These are phyloP conservation scores for Siniperca scherzeri DNA, from an alignment of 2,797 vertebrate genomes.

Conservation along the genomic window DNA sequence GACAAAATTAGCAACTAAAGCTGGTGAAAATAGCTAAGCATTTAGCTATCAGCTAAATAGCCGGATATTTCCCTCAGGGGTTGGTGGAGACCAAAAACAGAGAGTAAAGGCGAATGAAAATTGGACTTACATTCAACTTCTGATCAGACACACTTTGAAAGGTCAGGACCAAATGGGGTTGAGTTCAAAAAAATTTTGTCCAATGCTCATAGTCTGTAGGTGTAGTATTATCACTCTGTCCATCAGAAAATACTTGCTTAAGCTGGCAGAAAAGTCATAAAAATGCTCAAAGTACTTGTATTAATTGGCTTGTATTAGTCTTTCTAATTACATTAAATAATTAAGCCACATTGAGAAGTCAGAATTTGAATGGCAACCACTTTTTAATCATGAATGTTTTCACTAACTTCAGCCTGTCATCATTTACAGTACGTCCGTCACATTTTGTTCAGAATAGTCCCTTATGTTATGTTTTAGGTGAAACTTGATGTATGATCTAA, in stretches of 20 bases:
- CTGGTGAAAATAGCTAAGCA: background rate
- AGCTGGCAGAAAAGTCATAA: background rate
- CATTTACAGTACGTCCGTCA: background rate
- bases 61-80: too few relatives aligned
- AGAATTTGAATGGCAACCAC: background rate
- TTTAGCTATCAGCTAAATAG: background rate
- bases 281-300: background rate
- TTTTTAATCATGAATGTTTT: background rate
- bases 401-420: background rate
- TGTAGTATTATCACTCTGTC: background rate
- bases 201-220: background rate
- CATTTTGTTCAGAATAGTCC: background rate
- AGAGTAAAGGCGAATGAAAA: background rate
- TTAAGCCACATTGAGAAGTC: background rate
- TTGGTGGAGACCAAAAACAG: background rate
- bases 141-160: background rate
- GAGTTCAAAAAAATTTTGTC: background rate
- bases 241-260: background rate
- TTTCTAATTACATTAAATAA: too few relatives aligned
- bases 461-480: background rate
- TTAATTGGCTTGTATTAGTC: background rate
- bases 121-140: background rate
- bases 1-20: too few relatives aligned
- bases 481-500: background rate
- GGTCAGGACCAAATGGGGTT: background rate